Base-by-base conservation (phyloP, 2,113 vertebrate genomes). In the Ascaphus truei region DNA sequence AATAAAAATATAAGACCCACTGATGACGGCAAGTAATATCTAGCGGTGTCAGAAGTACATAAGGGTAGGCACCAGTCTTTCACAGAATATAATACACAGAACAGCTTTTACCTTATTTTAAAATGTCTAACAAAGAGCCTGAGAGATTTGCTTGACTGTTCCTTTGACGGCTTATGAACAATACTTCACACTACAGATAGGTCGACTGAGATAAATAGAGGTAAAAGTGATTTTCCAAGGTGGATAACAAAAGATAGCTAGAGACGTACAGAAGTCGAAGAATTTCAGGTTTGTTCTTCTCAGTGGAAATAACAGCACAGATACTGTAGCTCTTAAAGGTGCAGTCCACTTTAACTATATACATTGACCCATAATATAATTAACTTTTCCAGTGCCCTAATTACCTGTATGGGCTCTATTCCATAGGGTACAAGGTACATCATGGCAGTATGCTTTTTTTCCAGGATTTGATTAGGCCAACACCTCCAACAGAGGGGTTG, bases 91-190 rank as follows among this genome's bases (percentile, higher is more conserved):
- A 69, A 60, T 60, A 37, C 56, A 60, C 10, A 18, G 65, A 48
- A 68, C 31, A 51, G 20, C 20, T 43, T 69, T 51, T n/a, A 45
- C 34, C 29, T 69, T 69, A 60, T 69, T 69, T 29, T 31, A 50
- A 59, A 60, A 56, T 13, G 15, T 51, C 43, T 39, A 60, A 39
- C 43, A 39, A 52, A 39, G 33, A 69, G 60, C 25, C 15, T 58
- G 47, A 51, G 22, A 36, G 55, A 60, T 60, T 69, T 69, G 56
- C 45, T 51, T 69, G 45, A 10, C 45, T 59, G 15, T 61, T 60
- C 52, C 56, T 69, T 60, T 69, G 56, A 29, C 12, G 8, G 43
- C 43, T 69, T 45, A 69, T 60, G 45, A 60, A 69, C 45, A 68
- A 68, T 68, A 37, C 52, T 50, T 23, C 33, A 59, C n/a, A 25